A percentile compares a stretch with the other conserved stretches of the same genome.
phyloP scores from a whole-genome alignment of 2,113 vertebrate species.

The Tauraco erythrolophus region DNA sequence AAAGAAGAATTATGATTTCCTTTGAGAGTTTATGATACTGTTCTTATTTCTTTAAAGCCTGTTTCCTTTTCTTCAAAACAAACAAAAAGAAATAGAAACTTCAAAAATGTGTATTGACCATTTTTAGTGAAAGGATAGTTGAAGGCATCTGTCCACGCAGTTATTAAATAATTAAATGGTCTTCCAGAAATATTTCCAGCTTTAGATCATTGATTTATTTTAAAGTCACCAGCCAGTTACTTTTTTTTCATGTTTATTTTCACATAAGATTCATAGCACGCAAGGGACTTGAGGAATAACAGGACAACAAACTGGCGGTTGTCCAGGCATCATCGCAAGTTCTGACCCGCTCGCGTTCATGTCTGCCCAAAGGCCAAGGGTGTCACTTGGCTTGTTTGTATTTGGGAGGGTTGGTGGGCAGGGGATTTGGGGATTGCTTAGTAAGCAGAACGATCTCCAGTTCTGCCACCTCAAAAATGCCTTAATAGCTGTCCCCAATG shows the following conservation, averaged over 20 bases:
- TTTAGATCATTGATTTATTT: not conserved
- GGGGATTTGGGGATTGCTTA: not conserved
- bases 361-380: not conserved
- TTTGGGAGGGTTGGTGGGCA: not conserved
- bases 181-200: conserved; percentile 26
- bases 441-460: not conserved
- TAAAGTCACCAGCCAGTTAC: not conserved
- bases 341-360: not conserved
- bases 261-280: not conserved
- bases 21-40: conserved; percentile 41
- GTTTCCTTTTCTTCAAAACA: conserved; percentile 48
- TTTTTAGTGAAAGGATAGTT: not conserved
- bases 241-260: not conserved
- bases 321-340: not conserved
- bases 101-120: not conserved
- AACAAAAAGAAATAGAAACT: not conserved
- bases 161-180: not conserved
- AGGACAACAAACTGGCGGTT: not conserved
- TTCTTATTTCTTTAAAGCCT: not conserved
- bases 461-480: not conserved
- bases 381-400: not conserved
- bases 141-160: not conserved
- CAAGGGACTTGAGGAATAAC: not conserved
- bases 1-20: conserved; percentile 52
- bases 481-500: not conserved